These are phyloP conservation scores for Macrocentrus cingulum DNA, from an alignment of 1,140 invertebrate species.

Conservation along the genomic window DNA sequence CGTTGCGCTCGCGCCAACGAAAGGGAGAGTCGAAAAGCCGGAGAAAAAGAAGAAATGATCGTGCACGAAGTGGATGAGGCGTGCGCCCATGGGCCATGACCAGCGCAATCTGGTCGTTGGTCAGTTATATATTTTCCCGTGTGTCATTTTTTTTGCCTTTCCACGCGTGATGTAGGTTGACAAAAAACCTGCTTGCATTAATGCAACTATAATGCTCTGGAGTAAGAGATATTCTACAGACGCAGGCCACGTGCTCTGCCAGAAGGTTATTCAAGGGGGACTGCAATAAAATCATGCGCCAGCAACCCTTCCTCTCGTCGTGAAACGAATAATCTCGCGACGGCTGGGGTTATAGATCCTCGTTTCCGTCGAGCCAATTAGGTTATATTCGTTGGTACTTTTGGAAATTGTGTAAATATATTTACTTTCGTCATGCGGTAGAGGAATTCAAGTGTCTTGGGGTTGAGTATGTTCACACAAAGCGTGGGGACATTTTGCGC, in stretches of 20 bases:
- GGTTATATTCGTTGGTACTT: constrained; percentile 42
- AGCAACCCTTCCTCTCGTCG: constrained; percentile 46
- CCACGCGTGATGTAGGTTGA: neutral
- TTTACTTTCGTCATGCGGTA: too few relatives aligned
- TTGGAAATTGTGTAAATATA: constrained; percentile 12
- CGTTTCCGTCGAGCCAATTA: constrained; percentile 47
- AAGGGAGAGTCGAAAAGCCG: constrained; percentile 27
- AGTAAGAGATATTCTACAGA: neutral
- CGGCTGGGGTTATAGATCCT: constrained; percentile 41
- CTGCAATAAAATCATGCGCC: constrained; percentile 53
- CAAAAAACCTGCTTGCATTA: constrained; percentile 25
- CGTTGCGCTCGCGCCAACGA: constrained; percentile 26
- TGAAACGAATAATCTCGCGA: constrained; percentile 40
- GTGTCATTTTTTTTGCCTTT: constrained; percentile 2
- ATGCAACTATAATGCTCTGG: constrained; percentile 29
- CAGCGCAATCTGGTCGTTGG: constrained; percentile 51
- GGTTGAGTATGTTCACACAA: too few relatives aligned
- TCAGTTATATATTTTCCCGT: constrained; percentile 40
- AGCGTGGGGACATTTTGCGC: too few relatives aligned
- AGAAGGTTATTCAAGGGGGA: constrained; percentile 35
- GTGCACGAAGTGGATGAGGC: constrained; percentile 28
- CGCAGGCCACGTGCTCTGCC: constrained; percentile 10
- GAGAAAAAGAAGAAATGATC: constrained; percentile 29
- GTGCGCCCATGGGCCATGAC: constrained; percentile 42
- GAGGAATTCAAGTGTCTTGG: too few relatives aligned